A percentile compares a stretch with the other conserved stretches of the same genome.
phyloP scores from a whole-genome alignment of 2,888 invertebrate species.

The Temnothorax rugatulus region DNA sequence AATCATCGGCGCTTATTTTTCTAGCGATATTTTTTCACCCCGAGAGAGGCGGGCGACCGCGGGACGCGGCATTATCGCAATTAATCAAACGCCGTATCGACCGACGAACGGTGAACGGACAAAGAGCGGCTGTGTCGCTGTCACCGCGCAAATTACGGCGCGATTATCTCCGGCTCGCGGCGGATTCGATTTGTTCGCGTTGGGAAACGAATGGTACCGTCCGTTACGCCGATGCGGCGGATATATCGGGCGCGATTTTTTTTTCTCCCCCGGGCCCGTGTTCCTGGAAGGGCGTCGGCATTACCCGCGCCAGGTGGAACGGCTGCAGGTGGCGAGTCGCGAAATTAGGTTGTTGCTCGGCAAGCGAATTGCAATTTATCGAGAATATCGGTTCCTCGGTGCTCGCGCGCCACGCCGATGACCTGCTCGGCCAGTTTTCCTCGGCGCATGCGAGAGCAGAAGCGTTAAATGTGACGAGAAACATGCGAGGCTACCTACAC shows the following conservation, averaged over 20 bases:
- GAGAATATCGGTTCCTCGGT: background rate
- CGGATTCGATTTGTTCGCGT: background rate
- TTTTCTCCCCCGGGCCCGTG: background rate
- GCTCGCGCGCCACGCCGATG: slow-evolving; percentile 7
- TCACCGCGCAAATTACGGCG: slow-evolving; percentile 37
- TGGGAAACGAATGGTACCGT: slow-evolving; percentile 69
- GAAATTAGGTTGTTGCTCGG: background rate
- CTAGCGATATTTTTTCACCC: slow-evolving; percentile 14
- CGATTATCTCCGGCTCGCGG: slow-evolving; percentile 44
- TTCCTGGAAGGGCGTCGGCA: background rate
- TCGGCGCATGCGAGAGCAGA: slow-evolving; percentile 23
- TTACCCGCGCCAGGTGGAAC: slow-evolving; percentile 37
- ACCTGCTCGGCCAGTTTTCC: slow-evolving; percentile 18
- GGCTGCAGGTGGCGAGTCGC: slow-evolving; percentile 6
- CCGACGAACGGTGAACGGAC: slow-evolving; percentile 12
- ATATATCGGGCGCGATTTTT: slow-evolving; percentile 17
- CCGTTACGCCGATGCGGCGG: slow-evolving; percentile 55
- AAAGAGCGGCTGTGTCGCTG: slow-evolving; percentile 16
- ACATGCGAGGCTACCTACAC: background rate
- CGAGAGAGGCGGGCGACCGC: background rate
- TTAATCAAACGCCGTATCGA: slow-evolving; percentile 56
- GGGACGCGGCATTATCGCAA: slow-evolving; percentile 35
- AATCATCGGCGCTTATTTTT: slow-evolving; percentile 34
- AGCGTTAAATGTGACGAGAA: slow-evolving; percentile 12
- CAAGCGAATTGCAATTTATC: slow-evolving; percentile 6